Percentiles rank a stretch among this genome's conserved stretches.
Conservation (phyloP, 2,113 vertebrate species). For the Lonchura striata region DNA sequence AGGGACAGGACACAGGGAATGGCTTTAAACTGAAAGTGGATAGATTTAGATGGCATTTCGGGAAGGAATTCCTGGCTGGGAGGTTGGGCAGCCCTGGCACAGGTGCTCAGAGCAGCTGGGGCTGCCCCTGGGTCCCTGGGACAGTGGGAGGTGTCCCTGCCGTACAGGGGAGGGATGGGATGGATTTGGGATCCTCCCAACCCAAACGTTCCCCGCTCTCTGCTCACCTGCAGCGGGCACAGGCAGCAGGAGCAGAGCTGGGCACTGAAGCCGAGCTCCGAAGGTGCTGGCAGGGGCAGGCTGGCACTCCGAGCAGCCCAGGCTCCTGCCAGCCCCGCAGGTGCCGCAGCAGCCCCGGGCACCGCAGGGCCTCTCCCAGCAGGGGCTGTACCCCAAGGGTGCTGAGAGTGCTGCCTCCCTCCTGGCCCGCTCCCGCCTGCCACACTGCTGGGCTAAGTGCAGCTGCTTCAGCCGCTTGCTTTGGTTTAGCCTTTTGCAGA, state of each 20-base stretch:
- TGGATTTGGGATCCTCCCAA: rapidly evolving
- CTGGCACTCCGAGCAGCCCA: not conserved
- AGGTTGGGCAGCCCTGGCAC: too few species aligned
- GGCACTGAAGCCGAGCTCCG: rapidly evolving
- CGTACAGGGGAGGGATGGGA: not conserved
- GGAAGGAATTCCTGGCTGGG: too few species aligned
- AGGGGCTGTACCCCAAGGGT: rapidly evolving
- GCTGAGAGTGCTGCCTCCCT: rapidly evolving
- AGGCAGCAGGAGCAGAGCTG: not conserved
- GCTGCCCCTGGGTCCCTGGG: not conserved
- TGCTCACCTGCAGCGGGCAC: not conserved
- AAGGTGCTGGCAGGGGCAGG: rapidly evolving
- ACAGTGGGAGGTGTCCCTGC: not conserved
- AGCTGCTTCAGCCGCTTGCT: not conserved
- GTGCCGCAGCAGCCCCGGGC: not conserved
- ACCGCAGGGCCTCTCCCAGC: rapidly evolving
- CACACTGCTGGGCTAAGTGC: rapidly evolving
- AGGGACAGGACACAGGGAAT: not conserved
- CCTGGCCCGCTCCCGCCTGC: too few species aligned
- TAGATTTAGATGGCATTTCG: too few species aligned
- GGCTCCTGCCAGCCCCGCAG: not conserved
- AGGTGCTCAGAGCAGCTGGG: too few species aligned
- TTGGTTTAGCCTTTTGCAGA: not conserved
- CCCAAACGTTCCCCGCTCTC: rapidly evolving
- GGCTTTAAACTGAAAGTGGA: too few species aligned